Evolutionary conservation across 2,797 vertebrate species (phyloP).

Genomic region (Hypotaenidia philippensis): DNA sequence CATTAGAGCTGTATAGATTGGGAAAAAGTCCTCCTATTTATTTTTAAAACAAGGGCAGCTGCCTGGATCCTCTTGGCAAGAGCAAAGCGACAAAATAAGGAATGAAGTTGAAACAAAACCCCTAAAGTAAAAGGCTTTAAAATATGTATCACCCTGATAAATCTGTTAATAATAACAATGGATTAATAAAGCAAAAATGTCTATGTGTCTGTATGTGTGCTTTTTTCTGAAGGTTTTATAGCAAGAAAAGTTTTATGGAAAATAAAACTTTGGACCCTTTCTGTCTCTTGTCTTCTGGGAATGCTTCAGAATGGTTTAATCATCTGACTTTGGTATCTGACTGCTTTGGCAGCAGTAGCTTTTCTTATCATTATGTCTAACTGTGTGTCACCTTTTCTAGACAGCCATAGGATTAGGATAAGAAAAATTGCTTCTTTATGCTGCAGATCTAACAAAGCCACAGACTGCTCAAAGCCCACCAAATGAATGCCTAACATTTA

Average conservation of each 20-base stretch:
- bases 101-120: neutral
- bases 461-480: constrained; percentile 51
- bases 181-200: neutral
- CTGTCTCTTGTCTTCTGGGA: constrained; percentile 64
- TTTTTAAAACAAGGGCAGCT: constrained; percentile 9
- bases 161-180: constrained; percentile 3
- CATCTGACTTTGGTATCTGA: constrained; percentile 71
- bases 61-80: neutral
- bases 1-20: neutral
- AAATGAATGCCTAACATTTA: constrained; percentile 70
- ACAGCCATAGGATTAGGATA: constrained; percentile 77
- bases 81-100: neutral
- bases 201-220: neutral
- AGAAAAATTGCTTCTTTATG: constrained; percentile 79
- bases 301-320: constrained; percentile 77
- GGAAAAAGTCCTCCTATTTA: neutral
- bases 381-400: constrained; percentile 74
- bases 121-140: neutral
- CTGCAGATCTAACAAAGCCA: constrained; percentile 75
- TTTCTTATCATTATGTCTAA: constrained; percentile 78
- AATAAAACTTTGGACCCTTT: constrained; percentile 41
- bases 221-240: constrained; percentile 49
- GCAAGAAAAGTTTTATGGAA: constrained; percentile 22
- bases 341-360: constrained; percentile 73
- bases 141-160: neutral